A percentile compares a stretch with the other conserved stretches of the same genome.
Conservation (phyloP, 1,140 invertebrate species). For the Elymnias hypermnestra region DNA sequence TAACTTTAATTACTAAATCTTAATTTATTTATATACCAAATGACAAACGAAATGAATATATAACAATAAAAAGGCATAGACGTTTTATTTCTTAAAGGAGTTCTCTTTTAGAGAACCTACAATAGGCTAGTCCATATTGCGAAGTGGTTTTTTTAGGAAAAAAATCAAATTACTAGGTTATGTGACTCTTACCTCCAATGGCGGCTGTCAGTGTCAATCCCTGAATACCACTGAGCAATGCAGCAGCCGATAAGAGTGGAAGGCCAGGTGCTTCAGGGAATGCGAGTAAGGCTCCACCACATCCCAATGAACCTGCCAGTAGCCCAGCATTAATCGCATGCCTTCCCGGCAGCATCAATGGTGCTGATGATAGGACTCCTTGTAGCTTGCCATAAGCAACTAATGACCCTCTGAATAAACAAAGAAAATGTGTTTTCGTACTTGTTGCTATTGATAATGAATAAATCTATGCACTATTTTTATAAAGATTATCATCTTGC, state of each 20-base stretch:
- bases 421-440: not conserved
- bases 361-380: constrained; percentile 86
- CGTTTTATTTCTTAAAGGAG: too few species aligned
- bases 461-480: too few species aligned
- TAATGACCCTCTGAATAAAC: constrained; percentile 85
- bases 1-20: too few species aligned
- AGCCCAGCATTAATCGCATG: constrained; percentile 86
- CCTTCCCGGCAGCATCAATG: constrained; percentile 88
- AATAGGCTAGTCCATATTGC: too few species aligned
- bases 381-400: constrained; percentile 95
- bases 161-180: too few species aligned
- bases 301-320: constrained; percentile 82
- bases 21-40: too few species aligned
- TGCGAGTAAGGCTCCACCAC: constrained; percentile 83
- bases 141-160: too few species aligned
- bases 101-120: too few species aligned
- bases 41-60: too few species aligned
- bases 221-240: constrained; percentile 83
- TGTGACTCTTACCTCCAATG: constrained; percentile 86
- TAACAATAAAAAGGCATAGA: too few species aligned
- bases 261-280: constrained; percentile 80
- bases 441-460: too few species aligned
- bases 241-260: constrained; percentile 83
- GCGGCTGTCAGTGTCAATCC: constrained; percentile 92
- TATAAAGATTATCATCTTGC: too few species aligned